Evolutionary conservation across 2,888 invertebrate species (phyloP).

Genomic region (Cheilosia impressa): DNA sequence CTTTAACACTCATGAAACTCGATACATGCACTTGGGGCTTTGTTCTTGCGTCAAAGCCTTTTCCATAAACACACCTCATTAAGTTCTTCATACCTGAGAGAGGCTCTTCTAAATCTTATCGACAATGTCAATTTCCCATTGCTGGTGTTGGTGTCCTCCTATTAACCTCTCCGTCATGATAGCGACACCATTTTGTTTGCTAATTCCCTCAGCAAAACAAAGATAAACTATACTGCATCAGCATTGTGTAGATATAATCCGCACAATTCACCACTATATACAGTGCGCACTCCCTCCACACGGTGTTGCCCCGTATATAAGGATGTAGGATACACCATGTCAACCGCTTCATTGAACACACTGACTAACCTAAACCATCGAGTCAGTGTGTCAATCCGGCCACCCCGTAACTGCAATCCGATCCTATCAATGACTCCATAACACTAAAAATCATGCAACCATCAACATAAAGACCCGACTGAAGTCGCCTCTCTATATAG

Average conservation of each 20-base stretch:
- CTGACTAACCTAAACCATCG: neutral
- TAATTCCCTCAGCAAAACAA: conserved; percentile 43
- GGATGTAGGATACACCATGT: conserved; percentile 16
- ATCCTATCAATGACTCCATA: conserved; percentile 60
- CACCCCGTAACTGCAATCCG: conserved; percentile 49
- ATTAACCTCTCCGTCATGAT: conserved; percentile 1
- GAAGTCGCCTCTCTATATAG: conserved; percentile 19
- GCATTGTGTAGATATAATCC: conserved; percentile 39
- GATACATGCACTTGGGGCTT: neutral
- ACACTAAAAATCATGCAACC: conserved; percentile 54
- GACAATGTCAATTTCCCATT: conserved; percentile 8
- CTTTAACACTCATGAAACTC: no score
- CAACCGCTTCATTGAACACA: conserved; percentile 54
- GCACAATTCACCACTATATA: conserved; percentile 8
- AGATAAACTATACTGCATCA: conserved; percentile 48
- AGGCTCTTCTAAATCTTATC: neutral
- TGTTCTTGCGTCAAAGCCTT: neutral
- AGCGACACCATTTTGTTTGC: conserved; percentile 31
- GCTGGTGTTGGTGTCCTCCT: neutral
- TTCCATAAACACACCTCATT: neutral
- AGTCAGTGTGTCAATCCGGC: conserved; percentile 17
- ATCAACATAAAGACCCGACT: conserved; percentile 46
- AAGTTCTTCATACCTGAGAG: neutral
- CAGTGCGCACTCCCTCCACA: conserved; percentile 19
- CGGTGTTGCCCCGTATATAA: neutral